These are phyloP conservation scores for Peucedramus taeniatus DNA, from an alignment of 2,113 vertebrate species.

Conservation along the genomic window DNA sequence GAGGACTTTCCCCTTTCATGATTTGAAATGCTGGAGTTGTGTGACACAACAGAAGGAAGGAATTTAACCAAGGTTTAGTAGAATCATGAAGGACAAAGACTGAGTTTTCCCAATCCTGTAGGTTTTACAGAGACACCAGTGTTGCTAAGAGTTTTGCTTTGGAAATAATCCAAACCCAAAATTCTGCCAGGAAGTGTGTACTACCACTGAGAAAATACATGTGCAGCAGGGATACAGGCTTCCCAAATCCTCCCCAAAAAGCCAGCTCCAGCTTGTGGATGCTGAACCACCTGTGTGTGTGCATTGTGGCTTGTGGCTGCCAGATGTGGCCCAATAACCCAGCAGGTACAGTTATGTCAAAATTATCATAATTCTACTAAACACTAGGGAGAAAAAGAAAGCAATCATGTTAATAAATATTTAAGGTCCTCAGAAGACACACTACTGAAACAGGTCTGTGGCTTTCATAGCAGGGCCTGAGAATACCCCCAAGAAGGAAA, in stretches of 20 bases:
- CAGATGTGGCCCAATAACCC: not conserved
- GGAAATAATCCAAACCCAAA: not conserved
- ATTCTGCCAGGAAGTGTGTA: not conserved
- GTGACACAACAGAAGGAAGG: not conserved
- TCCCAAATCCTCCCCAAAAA: not conserved
- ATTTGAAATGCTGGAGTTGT: not conserved
- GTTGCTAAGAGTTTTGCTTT: not conserved
- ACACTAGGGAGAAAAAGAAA: not conserved
- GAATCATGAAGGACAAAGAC: not conserved
- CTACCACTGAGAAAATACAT: conserved; percentile 28
- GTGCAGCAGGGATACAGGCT: not conserved
- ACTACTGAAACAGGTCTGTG: not conserved
- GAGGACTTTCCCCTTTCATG: not conserved
- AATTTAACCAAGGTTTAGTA: not conserved
- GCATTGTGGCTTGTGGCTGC: not conserved
- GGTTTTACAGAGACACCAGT: not conserved
- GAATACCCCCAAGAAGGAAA: not conserved
- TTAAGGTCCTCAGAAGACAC: not conserved
- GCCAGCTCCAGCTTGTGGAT: not conserved
- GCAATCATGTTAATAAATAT: not conserved
- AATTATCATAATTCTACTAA: not conserved
- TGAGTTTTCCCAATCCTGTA: not conserved
- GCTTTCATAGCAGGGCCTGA: not conserved
- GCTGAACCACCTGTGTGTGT: not conserved
- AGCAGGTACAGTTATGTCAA: not conserved